phyloP scores from a whole-genome alignment of 2,888 invertebrate genomes.

The Mechanitis messenoides region DNA sequence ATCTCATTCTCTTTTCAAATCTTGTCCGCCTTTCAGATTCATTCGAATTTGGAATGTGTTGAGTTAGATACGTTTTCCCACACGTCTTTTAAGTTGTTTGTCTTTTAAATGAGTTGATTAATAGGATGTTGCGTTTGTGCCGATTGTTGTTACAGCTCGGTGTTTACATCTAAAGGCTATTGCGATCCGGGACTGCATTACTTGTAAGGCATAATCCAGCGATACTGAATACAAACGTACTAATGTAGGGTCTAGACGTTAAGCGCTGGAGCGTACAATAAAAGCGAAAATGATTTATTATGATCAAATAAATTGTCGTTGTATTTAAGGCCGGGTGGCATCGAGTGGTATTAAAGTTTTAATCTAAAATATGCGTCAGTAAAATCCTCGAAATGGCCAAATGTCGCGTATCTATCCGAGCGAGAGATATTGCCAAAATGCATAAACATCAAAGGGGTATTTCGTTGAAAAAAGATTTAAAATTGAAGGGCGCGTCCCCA shows the following conservation, averaged over 20 bases:
- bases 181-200: conserved; percentile 6
- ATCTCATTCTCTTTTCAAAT: conserved; percentile 76
- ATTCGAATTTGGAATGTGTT: conserved; percentile 75
- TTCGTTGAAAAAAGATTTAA: conserved; percentile 69
- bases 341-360: conserved; percentile 55
- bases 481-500: conserved; percentile 74
- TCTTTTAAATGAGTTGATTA: conserved; percentile 73
- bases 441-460: conserved; percentile 75
- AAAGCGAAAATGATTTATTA: conserved; percentile 43
- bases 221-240: conserved; percentile 9
- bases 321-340: conserved; percentile 33
- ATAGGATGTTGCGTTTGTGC: conserved; percentile 60
- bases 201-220: conserved; percentile 21
- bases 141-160: conserved; percentile 46
- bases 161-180: conserved; percentile 17
- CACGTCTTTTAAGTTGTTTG: conserved; percentile 63
- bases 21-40: conserved; percentile 72
- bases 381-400: conserved; percentile 68
- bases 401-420: conserved; percentile 62
- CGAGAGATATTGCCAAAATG: conserved; percentile 72
- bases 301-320: conserved; percentile 43
- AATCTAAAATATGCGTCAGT: conserved; percentile 72
- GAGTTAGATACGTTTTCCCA: conserved; percentile 69
- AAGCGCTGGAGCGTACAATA: conserved; percentile 18
- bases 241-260: neutral